Percentiles rank a stretch among this genome's conserved stretches.
Evolutionary conservation across 1,140 invertebrate genomes (phyloP).

Genomic region (Chionoecetes opilio): DNA sequence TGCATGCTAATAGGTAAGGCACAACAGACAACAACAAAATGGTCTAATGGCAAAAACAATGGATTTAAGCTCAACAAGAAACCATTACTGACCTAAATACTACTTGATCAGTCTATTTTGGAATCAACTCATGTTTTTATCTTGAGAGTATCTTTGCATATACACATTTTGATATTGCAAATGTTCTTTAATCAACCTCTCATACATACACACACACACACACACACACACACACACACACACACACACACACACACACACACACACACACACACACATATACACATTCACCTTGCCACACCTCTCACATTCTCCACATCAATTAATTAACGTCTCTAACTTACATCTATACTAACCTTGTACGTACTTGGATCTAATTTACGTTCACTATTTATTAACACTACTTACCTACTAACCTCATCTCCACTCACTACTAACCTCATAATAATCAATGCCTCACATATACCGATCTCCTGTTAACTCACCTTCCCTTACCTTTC

Average conservation of each 20-base stretch:
- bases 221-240: constrained; percentile 29
- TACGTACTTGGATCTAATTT: neutral
- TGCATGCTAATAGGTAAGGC: neutral
- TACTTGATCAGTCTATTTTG: neutral
- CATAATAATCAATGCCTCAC: neutral
- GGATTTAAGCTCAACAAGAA: neutral
- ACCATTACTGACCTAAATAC: neutral
- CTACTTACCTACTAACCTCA: neutral
- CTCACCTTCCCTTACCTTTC: constrained; percentile 4
- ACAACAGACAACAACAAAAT: neutral
- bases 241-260: constrained; percentile 46
- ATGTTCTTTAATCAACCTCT: neutral
- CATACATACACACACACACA: constrained; percentile 48
- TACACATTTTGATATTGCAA: too few species aligned
- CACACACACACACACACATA: constrained; percentile 33
- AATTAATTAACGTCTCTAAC: neutral
- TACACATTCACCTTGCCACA: neutral
- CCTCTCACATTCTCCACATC: neutral
- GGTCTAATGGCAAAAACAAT: neutral
- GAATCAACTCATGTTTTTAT: too few species aligned
- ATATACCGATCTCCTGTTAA: neutral
- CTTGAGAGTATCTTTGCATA: too few species aligned
- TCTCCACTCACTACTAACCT: neutral
- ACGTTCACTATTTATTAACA: neutral
- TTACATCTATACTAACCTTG: neutral